phyloP scores from a whole-genome alignment of 1,140 invertebrate genomes.

The Battus philenor region DNA sequence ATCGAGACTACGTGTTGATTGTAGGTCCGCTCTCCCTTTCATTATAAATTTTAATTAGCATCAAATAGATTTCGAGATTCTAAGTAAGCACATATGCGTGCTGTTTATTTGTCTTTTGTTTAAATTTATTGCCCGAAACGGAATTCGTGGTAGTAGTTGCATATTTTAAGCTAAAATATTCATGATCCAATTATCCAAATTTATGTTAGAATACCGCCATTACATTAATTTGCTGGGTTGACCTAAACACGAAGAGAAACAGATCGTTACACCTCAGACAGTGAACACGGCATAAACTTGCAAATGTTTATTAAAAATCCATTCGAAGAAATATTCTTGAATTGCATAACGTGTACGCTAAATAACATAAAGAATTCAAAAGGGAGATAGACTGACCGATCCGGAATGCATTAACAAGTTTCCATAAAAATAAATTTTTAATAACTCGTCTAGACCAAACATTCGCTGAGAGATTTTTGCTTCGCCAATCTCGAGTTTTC shows the following conservation, averaged over 20 bases:
- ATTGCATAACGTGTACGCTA: not conserved
- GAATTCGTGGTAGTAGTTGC: slow-evolving; percentile 33
- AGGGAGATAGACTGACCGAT: slow-evolving; percentile 26
- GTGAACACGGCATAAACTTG: not conserved
- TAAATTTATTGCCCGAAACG: slow-evolving; percentile 46
- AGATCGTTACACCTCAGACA: not conserved
- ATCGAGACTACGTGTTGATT: too few species aligned
- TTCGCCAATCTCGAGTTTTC: slow-evolving; percentile 54
- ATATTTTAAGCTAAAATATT: slow-evolving; percentile 42
- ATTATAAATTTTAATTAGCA: too few species aligned
- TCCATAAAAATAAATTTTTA: slow-evolving; percentile 63
- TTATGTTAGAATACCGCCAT: slow-evolving; percentile 38
- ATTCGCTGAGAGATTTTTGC: slow-evolving; percentile 50
- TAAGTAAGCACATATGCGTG: slow-evolving; percentile 20
- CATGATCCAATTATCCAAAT: slow-evolving; percentile 48
- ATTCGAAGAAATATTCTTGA: not conserved
- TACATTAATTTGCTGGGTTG: slow-evolving; percentile 27
- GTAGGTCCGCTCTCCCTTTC: too few species aligned
- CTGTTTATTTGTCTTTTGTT: slow-evolving; percentile 41
- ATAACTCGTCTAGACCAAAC: slow-evolving; percentile 69
- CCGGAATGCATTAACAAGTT: slow-evolving; percentile 47
- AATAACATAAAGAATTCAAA: slow-evolving; percentile 9
- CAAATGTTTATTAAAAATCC: slow-evolving; percentile 4
- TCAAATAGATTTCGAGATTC: too few species aligned
- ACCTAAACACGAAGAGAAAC: slow-evolving; percentile 5